Evolutionary conservation across 2,797 vertebrate genomes (phyloP), one percentile per base, ranked within the genome.

Genomic region (Coregonus sp.): DNA sequence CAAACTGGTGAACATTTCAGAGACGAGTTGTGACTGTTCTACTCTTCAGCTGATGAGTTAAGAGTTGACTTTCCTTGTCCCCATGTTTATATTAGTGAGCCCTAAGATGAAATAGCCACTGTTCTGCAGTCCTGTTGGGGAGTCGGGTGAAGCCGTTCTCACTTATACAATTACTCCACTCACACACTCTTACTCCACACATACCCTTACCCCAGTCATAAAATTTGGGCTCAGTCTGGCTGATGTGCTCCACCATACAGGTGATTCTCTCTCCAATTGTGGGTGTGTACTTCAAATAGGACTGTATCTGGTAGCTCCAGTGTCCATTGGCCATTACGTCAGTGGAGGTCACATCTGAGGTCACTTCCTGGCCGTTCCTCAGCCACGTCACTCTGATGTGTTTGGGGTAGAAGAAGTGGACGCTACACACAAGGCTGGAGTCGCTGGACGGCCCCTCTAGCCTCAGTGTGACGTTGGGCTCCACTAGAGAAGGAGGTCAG

Each of bases 341-440:
- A 4, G 79, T 88, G 50, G 75, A 78, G 0, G 47, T 85, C 79
- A 87, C 79, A 56, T 80, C 83, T 6, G 88, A 80, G 1, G 72
- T 54, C 15, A 90, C 16, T 1, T 70, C 37, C 4, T 40, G 6
- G 6, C 40, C 40, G 7, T 40, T 81, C 54, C 83, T 94, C 81
- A 85, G 78, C 94, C 94, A 95, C 0, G 76, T 85, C 50, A 96
- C 56, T 11, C 3, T 72, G 81, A 95, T 93, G 0, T 76, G 51
- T 11, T 86, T 87, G 0, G 95, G 95, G 70, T 93, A 95, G 81
- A 95, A 96, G 75, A 79, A 82, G 83, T 91, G 92, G 1, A 80
- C 91, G 0, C 91, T 93, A 82, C 95, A 95, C 52, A 88, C 14
- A 6, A 96, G 82, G 76, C 89, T 83, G 37, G 70, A 75, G 63